A percentile compares a stretch with the other conserved stretches of the same genome.
These are phyloP conservation scores for Toxotes lorentzi DNA, from an alignment of 2,797 vertebrate species.

Conservation along the genomic window DNA sequence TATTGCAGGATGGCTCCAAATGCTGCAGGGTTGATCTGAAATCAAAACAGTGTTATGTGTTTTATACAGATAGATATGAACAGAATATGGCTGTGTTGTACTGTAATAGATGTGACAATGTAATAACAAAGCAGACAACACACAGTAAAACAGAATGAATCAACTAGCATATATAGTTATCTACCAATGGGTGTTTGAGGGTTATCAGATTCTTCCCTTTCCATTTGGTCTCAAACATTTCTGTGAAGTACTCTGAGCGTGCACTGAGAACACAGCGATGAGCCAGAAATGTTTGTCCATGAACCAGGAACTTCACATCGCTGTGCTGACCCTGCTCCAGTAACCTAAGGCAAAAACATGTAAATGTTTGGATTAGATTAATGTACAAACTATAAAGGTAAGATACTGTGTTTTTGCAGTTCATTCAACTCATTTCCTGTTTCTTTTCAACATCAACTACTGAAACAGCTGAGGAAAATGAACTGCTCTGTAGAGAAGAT, in stretches of 20 bases:
- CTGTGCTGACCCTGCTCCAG: slow-evolving; percentile 94
- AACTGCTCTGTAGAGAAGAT: background rate
- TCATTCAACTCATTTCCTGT: background rate
- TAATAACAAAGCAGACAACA: background rate
- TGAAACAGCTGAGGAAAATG: background rate
- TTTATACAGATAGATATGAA: background rate
- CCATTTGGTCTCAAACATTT: slow-evolving; percentile 98
- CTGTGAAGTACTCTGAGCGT: slow-evolving; percentile 93
- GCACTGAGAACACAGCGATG: slow-evolving; percentile 94
- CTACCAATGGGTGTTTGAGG: slow-evolving; percentile 95
- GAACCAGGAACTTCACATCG: slow-evolving; percentile 93
- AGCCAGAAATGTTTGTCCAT: slow-evolving; percentile 91
- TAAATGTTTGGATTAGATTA: slow-evolving; percentile 1
- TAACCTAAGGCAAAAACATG: slow-evolving; percentile 82
- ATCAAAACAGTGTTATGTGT: slow-evolving; percentile 49
- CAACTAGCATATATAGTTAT: background rate
- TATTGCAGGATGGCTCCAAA: slow-evolving; percentile 95
- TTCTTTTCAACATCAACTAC: background rate
- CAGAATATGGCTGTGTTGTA: background rate
- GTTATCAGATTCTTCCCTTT: slow-evolving; percentile 92
- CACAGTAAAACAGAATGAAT: background rate
- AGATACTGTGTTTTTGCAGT: background rate
- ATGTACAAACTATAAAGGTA: background rate
- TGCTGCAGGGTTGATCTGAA: slow-evolving; percentile 94
- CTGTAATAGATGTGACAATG: background rate